These are phyloP conservation scores for Stratiomys singularior DNA, from an alignment of 2,888 invertebrate genomes.

Conservation along the genomic window DNA sequence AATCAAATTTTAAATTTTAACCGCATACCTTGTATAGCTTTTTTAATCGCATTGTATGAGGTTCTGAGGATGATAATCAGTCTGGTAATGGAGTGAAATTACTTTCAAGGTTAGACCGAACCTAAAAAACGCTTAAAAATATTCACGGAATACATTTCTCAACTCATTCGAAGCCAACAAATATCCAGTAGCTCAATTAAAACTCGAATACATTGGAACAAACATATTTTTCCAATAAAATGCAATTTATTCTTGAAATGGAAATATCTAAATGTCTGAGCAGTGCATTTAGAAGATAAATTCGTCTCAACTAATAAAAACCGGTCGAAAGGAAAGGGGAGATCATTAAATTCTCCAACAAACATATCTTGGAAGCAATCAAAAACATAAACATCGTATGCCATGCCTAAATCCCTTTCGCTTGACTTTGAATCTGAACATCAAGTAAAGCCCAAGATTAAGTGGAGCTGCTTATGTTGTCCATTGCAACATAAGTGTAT, in stretches of 20 bases:
- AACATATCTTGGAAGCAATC: conserved; percentile 19
- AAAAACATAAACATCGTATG: conserved; percentile 24
- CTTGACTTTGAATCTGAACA: not conserved
- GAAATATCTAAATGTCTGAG: not conserved
- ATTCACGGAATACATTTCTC: too few species aligned
- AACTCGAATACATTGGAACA: not conserved
- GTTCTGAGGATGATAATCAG: too few species aligned
- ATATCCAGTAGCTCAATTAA: too few species aligned
- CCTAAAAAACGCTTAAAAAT: too few species aligned
- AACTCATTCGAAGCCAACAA: too few species aligned
- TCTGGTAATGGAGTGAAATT: too few species aligned
- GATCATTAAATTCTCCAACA: not conserved
- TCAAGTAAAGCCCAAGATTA: conserved; percentile 18
- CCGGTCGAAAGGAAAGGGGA: too few species aligned
- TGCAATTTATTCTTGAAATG: not conserved
- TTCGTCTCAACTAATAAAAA: too few species aligned
- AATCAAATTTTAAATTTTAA: too few species aligned
- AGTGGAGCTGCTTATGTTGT: conserved; percentile 15
- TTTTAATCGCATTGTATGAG: too few species aligned
- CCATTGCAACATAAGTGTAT: not conserved
- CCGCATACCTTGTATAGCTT: too few species aligned
- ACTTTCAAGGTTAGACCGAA: too few species aligned
- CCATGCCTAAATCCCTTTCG: not conserved
- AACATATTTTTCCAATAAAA: not conserved
- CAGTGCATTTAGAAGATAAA: not conserved